Evolutionary conservation across 2,113 vertebrate genomes (phyloP), one percentile per base, ranked within the genome.

Genomic region (Ancistrus triradiatus): DNA sequence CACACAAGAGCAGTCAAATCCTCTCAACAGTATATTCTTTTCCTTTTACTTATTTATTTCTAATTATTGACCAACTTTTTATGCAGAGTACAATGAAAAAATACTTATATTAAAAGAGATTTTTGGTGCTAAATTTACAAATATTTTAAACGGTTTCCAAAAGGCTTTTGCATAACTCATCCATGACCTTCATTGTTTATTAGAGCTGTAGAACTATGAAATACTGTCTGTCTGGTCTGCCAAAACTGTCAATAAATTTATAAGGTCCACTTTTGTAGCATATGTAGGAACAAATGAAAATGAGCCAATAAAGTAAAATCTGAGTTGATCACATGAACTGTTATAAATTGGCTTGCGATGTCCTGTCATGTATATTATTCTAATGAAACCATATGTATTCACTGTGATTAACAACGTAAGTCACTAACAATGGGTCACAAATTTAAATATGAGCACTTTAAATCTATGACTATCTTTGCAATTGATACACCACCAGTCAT

Each of bases 101-200:
- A 37, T 37, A 8, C 2, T 37, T 37, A 37, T 8, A 8, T 37
- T 11, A 37, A 37, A 37, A 59, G 10, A 35, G n/a, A n/a, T n/a
- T n/a, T 48, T 24, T 22, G 31, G 35, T 51, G 19, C 15, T 19
- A 28, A 1, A 15, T 15, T 18, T 18, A 53, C 28, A 47, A 21
- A 46, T 46, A 33, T 52, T 42, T 52, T 17, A 11, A n/a, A 63
- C 33, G 14, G 9, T 46, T 63, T 53, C 61, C 25, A 65, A 56
- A 56, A 17, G 50, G 19, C 38, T 31, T 43, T 63, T 28, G 10
- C 46, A 9, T 51, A 65, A 57, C 19, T 47, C 28, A 57, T 35
- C 27, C 28, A 27, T 44, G 52, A 57, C 51, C 43, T 49, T 66
- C 40, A 57, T 38, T 48, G 63, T 57, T 57, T 65, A 25, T 19